Evolutionary conservation across 2,113 vertebrate species (phyloP).

Genomic region (Lontra canadensis): DNA sequence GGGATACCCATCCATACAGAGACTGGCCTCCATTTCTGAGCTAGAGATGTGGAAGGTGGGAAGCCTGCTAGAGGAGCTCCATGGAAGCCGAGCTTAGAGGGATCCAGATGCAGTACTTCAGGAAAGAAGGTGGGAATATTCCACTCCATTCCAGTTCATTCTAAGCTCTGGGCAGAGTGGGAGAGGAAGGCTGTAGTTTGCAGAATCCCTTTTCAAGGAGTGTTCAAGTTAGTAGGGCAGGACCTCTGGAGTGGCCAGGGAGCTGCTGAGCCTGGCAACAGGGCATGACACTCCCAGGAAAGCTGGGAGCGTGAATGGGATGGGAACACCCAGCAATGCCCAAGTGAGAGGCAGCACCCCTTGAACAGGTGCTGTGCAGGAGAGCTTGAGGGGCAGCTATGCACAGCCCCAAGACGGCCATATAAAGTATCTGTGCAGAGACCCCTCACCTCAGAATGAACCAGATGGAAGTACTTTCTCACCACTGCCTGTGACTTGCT

Average conservation of each 20-base stretch:
- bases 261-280: neutral
- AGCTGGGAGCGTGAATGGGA: neutral
- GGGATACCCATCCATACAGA: neutral
- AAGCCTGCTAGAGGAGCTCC: neutral
- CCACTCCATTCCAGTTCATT: neutral
- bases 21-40: neutral
- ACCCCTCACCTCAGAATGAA: neutral
- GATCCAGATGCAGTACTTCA: no score
- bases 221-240: neutral
- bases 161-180: neutral
- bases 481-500: rapidly evolving
- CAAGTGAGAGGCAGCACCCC: neutral
- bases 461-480: neutral
- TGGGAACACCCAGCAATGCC: neutral
- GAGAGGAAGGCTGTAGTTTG: neutral
- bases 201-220: neutral
- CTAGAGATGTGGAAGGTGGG: neutral
- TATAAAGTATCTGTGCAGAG: neutral
- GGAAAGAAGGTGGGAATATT: neutral
- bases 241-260: neutral
- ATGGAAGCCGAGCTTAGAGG: neutral
- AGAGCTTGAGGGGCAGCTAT: neutral
- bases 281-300: neutral
- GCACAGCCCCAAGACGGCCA: neutral
- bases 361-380: neutral